Evolutionary conservation across 2,113 vertebrate species (phyloP).

Genomic region (Trochalopteron elliotii): DNA sequence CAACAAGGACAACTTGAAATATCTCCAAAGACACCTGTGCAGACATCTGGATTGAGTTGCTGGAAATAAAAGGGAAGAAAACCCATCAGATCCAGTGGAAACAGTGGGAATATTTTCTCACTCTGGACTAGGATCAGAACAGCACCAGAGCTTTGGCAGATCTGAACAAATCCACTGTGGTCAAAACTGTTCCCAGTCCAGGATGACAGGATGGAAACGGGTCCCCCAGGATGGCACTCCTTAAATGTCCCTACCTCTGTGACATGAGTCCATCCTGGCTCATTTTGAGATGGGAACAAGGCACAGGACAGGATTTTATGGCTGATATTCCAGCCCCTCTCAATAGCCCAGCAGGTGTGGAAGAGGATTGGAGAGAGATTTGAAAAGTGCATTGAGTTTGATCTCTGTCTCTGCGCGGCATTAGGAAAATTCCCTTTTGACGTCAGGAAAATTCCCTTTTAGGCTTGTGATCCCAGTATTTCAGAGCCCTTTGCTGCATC

Average conservation of each 20-base stretch:
- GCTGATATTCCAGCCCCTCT: not conserved
- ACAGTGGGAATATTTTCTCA: not conserved
- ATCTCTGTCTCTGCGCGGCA: not conserved
- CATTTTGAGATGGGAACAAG: not conserved
- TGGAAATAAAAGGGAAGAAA: not conserved
- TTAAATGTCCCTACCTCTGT: not conserved
- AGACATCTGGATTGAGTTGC: not conserved
- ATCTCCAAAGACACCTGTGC: not conserved
- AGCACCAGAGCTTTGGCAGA: not conserved
- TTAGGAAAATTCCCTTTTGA: not conserved
- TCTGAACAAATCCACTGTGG: not conserved
- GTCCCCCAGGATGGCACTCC: not conserved
- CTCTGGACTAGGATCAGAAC: not conserved
- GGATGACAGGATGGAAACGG: not conserved
- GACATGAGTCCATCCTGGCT: not conserved
- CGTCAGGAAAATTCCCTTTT: not conserved
- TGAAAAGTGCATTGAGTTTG: not conserved
- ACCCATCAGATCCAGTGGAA: not conserved
- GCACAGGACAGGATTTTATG: not conserved
- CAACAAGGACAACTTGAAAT: not conserved
- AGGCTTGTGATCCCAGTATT: not conserved
- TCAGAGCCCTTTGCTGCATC: not conserved
- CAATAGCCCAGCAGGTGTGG: not conserved
- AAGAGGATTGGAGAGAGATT: not conserved
- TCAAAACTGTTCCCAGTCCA: not conserved